Percentiles rank a stretch among this genome's conserved stretches.
Evolutionary conservation across 1,140 invertebrate genomes (phyloP).

Genomic region (Rhynchophorus ferrugineus): DNA sequence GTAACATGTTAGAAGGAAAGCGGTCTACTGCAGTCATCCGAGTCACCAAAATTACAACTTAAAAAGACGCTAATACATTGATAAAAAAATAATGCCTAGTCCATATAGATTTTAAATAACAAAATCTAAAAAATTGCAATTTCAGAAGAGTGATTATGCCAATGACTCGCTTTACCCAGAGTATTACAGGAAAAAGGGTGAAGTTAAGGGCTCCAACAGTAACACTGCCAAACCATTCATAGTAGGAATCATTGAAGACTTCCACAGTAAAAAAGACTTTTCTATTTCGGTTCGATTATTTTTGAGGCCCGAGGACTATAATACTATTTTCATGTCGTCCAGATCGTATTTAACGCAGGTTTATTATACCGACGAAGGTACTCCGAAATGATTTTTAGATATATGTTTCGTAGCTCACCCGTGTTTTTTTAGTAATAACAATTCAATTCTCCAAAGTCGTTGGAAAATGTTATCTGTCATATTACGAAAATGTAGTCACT

Average conservation of each 20-base stretch:
- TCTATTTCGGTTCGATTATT: constrained; percentile 61
- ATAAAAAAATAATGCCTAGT: no score
- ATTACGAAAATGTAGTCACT: constrained; percentile 13
- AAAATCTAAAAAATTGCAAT: no score
- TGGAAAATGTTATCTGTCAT: constrained; percentile 25
- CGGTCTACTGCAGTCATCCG: no score
- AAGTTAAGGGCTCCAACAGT: constrained; percentile 57
- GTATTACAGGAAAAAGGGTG: constrained; percentile 45
- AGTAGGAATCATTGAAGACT: constrained; percentile 36
- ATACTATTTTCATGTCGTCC: constrained; percentile 38
- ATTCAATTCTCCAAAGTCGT: constrained; percentile 21
- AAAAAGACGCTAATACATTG: no score
- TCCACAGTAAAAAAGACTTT: constrained; percentile 45
- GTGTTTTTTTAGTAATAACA: constrained; percentile 19
- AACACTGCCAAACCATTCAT: constrained; percentile 70
- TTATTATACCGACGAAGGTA: constrained; percentile 67
- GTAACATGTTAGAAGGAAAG: no score
- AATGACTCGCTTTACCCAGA: constrained; percentile 72
- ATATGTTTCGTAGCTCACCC: constrained; percentile 7
- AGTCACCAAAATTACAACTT: no score
- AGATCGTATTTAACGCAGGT: constrained; percentile 63
- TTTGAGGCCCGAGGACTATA: constrained; percentile 73
- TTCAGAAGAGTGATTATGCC: constrained; percentile 62
- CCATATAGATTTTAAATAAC: no score
- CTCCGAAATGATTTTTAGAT: constrained; percentile 7